Evolutionary conservation across 2,888 invertebrate genomes (phyloP).

Genomic region (Alloscopus bannaensis): DNA sequence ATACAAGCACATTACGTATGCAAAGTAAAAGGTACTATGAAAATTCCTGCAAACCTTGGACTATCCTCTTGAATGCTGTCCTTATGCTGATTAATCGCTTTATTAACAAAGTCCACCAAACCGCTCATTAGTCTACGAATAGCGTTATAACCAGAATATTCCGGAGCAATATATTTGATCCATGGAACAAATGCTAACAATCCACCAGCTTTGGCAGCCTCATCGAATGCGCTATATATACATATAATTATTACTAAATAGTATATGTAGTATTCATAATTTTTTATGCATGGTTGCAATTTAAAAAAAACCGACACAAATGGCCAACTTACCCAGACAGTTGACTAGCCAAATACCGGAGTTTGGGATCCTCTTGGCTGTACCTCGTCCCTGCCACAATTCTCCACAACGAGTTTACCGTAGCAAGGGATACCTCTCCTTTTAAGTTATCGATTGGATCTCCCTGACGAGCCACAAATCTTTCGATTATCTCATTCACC

Average conservation of each 20-base stretch:
- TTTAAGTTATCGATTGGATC: conserved; percentile 35
- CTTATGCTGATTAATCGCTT: conserved; percentile 39
- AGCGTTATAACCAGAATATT: conserved; percentile 44
- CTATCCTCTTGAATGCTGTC: conserved; percentile 36
- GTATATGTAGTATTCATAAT: no score
- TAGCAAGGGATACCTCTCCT: conserved; percentile 2
- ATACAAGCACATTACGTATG: no score
- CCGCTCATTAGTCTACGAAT: conserved; percentile 35
- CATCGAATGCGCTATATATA: conserved; percentile 52
- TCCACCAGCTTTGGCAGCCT: conserved; percentile 35
- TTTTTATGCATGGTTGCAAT: no score
- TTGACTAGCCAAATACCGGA: conserved; percentile 18
- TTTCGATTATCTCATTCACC: conserved; percentile 25
- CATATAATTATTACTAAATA: no score
- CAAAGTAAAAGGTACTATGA: no score
- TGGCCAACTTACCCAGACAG: conserved; percentile 39
- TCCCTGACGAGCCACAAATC: conserved; percentile 15
- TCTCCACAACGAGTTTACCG: conserved; percentile 47
- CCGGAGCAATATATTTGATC: conserved; percentile 42
- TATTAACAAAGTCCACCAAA: conserved; percentile 10
- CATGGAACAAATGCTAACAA: conserved; percentile 23
- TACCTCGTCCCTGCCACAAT: conserved; percentile 41
- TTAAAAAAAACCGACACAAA: no score
- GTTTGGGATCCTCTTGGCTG: conserved; percentile 50
- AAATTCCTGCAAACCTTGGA: conserved; percentile 35